Percentiles rank a stretch among this genome's conserved stretches.
These are phyloP conservation scores for Poecile atricapillus DNA, from an alignment of 2,113 vertebrate species.

Conservation along the genomic window DNA sequence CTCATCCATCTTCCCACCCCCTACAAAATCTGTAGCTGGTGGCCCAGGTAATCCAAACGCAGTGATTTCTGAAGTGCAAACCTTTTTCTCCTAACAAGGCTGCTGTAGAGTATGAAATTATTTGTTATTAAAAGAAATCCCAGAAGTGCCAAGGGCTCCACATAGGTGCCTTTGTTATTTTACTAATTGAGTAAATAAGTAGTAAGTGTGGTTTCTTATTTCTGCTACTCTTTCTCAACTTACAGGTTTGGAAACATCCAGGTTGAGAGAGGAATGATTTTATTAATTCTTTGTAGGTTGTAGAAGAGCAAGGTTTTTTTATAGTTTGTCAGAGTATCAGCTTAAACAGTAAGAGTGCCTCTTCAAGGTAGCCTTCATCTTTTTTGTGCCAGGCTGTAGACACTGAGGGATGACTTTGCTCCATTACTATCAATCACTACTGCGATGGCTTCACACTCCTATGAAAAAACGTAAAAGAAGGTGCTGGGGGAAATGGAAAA, in stretches of 20 bases:
- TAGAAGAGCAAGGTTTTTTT: background rate
- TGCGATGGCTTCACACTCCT: constrained; percentile 31
- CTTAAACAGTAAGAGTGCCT: background rate
- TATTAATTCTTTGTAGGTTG: background rate
- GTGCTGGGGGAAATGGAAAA: constrained; percentile 11
- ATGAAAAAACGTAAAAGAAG: constrained; percentile 29
- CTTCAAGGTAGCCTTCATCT: constrained; percentile 6
- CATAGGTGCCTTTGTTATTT: background rate
- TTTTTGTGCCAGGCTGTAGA: constrained; percentile 11
- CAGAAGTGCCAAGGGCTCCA: background rate
- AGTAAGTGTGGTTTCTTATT: background rate
- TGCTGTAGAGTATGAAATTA: background rate
- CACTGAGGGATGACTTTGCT: constrained; percentile 39
- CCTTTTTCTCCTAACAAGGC: background rate
- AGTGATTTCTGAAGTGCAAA: background rate
- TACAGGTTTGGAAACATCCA: background rate
- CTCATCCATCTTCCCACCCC: background rate
- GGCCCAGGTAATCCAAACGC: background rate
- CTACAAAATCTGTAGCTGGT: background rate
- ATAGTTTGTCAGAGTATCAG: background rate
- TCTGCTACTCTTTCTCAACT: background rate
- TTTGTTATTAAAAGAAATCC: background rate
- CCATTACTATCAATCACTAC: constrained; percentile 43
- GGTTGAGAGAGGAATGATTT: background rate
- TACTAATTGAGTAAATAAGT: background rate